These are phyloP conservation scores for Musca vetustissima DNA, from an alignment of 1,140 invertebrate genomes.

Conservation along the genomic window DNA sequence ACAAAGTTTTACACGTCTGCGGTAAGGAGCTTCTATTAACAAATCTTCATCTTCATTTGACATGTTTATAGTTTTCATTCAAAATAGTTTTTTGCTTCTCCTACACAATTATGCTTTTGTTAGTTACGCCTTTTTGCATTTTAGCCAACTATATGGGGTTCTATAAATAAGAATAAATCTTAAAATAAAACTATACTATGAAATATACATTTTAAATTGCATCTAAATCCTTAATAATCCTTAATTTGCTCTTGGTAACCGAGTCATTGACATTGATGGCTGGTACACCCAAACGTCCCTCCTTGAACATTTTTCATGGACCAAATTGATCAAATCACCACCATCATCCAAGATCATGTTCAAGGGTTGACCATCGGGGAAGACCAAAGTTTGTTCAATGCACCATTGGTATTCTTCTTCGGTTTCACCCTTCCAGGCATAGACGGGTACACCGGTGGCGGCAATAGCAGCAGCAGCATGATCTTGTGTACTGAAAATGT, in stretches of 20 bases:
- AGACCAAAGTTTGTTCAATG: slow-evolving; percentile 93
- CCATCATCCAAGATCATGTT: slow-evolving; percentile 99
- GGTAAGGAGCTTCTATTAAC: too few species aligned
- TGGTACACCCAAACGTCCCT: slow-evolving; percentile 86
- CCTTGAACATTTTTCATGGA: slow-evolving; percentile 95
- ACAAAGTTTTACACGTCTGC: too few species aligned
- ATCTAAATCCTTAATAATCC: too few species aligned
- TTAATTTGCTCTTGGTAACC: slow-evolving; percentile 99
- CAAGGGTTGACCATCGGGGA: slow-evolving; percentile 81
- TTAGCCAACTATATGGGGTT: too few species aligned
- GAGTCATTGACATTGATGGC: slow-evolving; percentile 99
- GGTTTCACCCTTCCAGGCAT: slow-evolving; percentile 99
- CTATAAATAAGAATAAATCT: too few species aligned
- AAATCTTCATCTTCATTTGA: too few species aligned
- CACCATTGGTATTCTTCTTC: slow-evolving; percentile 99
- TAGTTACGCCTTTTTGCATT: too few species aligned
- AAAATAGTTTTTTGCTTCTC: too few species aligned
- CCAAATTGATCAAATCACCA: slow-evolving; percentile 94
- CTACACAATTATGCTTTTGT: too few species aligned
- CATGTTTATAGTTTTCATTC: too few species aligned
- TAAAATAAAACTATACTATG: too few species aligned
- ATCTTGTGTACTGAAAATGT: slow-evolving; percentile 97
- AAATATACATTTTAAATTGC: too few species aligned
- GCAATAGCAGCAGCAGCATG: slow-evolving; percentile 99
- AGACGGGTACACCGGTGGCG: slow-evolving; percentile 86